Base-by-base conservation (phyloP, 2,113 vertebrate genomes). In the Oreochromis tanganicae region DNA sequence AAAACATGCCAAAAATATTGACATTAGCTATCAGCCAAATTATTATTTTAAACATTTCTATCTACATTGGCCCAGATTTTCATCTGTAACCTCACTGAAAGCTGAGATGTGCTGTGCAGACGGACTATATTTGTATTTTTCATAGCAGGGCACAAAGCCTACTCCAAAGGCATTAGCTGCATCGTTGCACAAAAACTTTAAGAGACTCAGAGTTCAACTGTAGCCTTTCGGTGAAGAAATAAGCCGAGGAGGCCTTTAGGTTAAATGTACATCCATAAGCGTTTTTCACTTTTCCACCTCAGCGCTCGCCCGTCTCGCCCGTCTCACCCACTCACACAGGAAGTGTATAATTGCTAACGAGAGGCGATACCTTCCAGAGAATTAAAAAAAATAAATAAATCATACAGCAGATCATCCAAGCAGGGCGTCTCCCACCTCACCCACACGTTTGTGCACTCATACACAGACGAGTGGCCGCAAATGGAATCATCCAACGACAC, bases 321-420 rank as follows among this genome's bases (percentile, higher is more conserved):
- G 27, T 50, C 54, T 83, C 85, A 3, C 68, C 85, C 55, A 24
- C 81, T 79, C 80, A 32, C 24, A 66, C 61, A 80, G 86, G 86
- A 88, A 80, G 83, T 66, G 43, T 27, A 8, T 80, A 52, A 66
- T n/a, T 13, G 79, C 88, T 73, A 13, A 84, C 68, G 59, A 41
- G 59, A 78, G 36, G n/a, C 9, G 34, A 36, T 80, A 41, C 68
- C 46, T 86, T 80, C 83, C 61, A 59, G 68, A 56, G 56, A 34
- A 19, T 50, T 7, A 0, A 21, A 68, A 66, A 9, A 68, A 13
- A 0, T 82, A 84, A 93, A 86, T 87, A 86, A 93, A 90, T 90
- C 78, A 89, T 88, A 46, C 88, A 92, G 88, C 82, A 91, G 68
- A 75, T 48, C 80, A 85, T 89, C 87, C 38, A 17, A 10, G 87